phyloP scores from a whole-genome alignment of 2,888 invertebrate species.

The Folsomia candida region DNA sequence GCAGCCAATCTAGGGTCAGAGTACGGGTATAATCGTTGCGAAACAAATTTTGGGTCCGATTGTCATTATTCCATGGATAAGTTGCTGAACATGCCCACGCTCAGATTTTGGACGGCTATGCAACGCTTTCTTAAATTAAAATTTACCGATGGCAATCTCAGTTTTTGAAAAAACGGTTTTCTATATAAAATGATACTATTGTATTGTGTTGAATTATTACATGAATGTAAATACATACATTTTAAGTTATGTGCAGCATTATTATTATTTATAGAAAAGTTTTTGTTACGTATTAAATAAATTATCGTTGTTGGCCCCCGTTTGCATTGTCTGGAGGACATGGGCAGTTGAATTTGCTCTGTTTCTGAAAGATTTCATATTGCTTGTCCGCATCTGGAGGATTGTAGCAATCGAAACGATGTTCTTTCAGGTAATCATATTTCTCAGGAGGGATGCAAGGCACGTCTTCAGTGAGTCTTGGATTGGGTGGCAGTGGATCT shows the following conservation, averaged over 20 bases:
- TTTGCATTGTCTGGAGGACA: too few relatives aligned
- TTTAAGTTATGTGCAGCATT: too few relatives aligned
- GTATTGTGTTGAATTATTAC: too few relatives aligned
- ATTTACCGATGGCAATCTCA: conserved; percentile 32
- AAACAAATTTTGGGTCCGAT: conserved; percentile 25
- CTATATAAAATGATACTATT: too few relatives aligned
- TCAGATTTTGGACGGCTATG: conserved; percentile 51
- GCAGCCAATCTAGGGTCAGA: conserved; percentile 47
- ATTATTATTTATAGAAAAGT: too few relatives aligned
- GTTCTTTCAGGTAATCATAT: conserved; percentile 42
- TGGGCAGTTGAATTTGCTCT: conserved; percentile 43
- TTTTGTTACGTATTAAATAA: too few relatives aligned
- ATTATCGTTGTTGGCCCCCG: too few relatives aligned
- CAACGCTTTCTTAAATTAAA: conserved; percentile 44
- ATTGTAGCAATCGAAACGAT: conserved; percentile 45
- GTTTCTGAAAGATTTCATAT: conserved; percentile 38
- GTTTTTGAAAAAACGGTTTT: too few relatives aligned
- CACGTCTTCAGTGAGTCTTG: conserved; percentile 41
- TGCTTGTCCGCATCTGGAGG: conserved; percentile 40
- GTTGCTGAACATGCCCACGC: conserved; percentile 50
- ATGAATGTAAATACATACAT: too few relatives aligned
- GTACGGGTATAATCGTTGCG: conserved; percentile 38
- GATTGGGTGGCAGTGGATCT: conserved; percentile 45
- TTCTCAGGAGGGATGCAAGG: conserved; percentile 38
- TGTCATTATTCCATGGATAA: conserved; percentile 48